Conservation (phyloP, 1,140 invertebrate genomes). For the Drosophila athabasca region DNA sequence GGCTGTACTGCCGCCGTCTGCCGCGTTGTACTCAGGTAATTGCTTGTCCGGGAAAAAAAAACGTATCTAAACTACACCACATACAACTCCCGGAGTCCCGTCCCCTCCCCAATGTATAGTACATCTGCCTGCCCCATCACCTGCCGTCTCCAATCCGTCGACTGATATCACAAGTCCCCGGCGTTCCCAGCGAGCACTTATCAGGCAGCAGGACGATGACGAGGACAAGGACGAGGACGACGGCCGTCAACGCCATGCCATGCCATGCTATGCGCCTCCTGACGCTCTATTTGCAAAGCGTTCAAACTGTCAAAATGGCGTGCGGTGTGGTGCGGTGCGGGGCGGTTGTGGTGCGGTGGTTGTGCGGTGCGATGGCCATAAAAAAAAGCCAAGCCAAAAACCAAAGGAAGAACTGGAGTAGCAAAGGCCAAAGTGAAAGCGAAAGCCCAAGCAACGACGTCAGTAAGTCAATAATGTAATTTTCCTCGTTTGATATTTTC, state of each 20-base stretch:
- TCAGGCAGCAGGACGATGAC: slow-evolving; percentile 28
- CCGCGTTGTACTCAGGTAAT: slow-evolving; percentile 47
- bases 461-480: slow-evolving; percentile 76
- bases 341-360: too few relatives aligned
- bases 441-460: slow-evolving; percentile 37
- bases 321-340: slow-evolving; percentile 53
- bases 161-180: slow-evolving; percentile 13
- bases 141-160: neutral
- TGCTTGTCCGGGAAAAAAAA: slow-evolving; percentile 50
- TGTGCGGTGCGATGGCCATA: slow-evolving; percentile 40
- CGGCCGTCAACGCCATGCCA: slow-evolving; percentile 58
- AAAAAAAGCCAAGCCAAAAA: slow-evolving; percentile 18
- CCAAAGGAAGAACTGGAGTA: slow-evolving; percentile 8
- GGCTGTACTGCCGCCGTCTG: slow-evolving; percentile 27
- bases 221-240: slow-evolving; percentile 15
- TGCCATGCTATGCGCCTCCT: neutral
- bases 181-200: slow-evolving; percentile 27
- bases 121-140: neutral
- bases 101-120: too few relatives aligned
- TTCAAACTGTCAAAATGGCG: slow-evolving; percentile 76
- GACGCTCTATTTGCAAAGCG: slow-evolving; percentile 65
- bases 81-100: too few relatives aligned
- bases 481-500: slow-evolving; percentile 69
- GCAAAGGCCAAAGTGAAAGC: slow-evolving; percentile 26
- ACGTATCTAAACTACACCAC: slow-evolving; percentile 11